phyloP scores from a whole-genome alignment of 2,888 invertebrate species.

The Eilema griseolum region DNA sequence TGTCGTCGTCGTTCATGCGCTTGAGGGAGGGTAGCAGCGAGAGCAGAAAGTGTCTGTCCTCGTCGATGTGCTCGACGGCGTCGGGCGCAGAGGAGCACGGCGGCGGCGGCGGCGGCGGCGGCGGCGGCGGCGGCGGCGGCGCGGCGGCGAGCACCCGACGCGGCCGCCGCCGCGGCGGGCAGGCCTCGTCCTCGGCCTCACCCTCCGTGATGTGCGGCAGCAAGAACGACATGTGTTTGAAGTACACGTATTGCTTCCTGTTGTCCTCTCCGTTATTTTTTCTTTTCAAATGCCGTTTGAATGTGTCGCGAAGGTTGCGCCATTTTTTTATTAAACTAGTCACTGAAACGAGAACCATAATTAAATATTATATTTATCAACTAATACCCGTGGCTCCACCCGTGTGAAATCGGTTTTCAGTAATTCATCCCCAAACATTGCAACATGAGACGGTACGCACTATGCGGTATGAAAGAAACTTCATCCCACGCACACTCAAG shows the following conservation, averaged over 20 bases:
- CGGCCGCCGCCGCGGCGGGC: background rate
- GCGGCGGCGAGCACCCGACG: background rate
- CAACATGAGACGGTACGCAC: too few relatives aligned
- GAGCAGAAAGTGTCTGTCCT: slow-evolving; percentile 63
- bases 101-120: background rate
- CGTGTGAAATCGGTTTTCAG: too few relatives aligned
- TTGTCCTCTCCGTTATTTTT: slow-evolving; percentile 52
- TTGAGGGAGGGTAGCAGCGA: slow-evolving; percentile 63
- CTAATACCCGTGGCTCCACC: too few relatives aligned
- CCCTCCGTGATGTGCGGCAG: slow-evolving; percentile 51
- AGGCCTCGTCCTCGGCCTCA: slow-evolving; percentile 10
- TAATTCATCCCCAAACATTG: too few relatives aligned
- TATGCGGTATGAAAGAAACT: too few relatives aligned
- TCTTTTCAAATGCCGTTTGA: slow-evolving; percentile 56
- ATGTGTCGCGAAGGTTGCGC: slow-evolving; percentile 66
- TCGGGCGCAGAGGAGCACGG: background rate
- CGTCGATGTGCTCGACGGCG: slow-evolving; percentile 49
- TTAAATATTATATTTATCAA: too few relatives aligned
- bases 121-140: too few relatives aligned
- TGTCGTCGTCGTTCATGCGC: slow-evolving; percentile 62
- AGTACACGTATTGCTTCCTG: slow-evolving; percentile 62
- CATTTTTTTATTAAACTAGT: slow-evolving; percentile 59
- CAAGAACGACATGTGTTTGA: slow-evolving; percentile 63
- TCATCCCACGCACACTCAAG: too few relatives aligned
- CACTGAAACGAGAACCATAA: slow-evolving; percentile 42